These are phyloP conservation scores for Thymelicus lineola DNA, from an alignment of 2,888 invertebrate species.

Conservation along the genomic window DNA sequence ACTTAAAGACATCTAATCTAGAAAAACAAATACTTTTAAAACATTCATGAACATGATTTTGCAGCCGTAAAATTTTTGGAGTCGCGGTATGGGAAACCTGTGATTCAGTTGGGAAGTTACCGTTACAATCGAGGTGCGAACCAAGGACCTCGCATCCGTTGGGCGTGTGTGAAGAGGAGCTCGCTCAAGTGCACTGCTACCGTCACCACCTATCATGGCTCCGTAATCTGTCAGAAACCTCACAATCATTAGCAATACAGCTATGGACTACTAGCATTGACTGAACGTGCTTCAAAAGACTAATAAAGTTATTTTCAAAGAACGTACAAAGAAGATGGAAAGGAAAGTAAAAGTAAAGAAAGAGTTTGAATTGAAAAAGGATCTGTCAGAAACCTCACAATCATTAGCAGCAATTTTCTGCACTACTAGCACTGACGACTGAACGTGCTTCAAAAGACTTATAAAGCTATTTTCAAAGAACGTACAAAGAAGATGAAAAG, in stretches of 20 bases:
- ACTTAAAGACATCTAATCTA: not conserved
- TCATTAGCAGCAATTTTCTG: not conserved
- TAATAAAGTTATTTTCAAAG: no score
- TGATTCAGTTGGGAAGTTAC: slow-evolving; percentile 51
- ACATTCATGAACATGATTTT: slow-evolving; percentile 38
- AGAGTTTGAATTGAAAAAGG: no score
- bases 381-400: slow-evolving; percentile 17
- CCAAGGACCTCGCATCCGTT: slow-evolving; percentile 47
- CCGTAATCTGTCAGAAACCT: slow-evolving; percentile 6
- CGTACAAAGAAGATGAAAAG: no score
- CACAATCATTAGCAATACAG: slow-evolving; percentile 13
- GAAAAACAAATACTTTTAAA: not conserved
- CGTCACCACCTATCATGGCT: slow-evolving; percentile 44
- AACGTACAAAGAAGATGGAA: no score
- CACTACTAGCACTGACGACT: not conserved
- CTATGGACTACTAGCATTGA: not conserved
- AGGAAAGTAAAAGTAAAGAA: no score
- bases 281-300: no score
- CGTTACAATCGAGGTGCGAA: slow-evolving; percentile 42
- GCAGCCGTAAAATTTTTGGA: slow-evolving; percentile 44
- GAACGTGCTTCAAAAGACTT: no score
- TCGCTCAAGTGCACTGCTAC: slow-evolving; percentile 49
- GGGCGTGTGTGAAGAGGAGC: slow-evolving; percentile 50
- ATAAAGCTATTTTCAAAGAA: no score
- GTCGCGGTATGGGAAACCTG: slow-evolving; percentile 55